Evolutionary conservation across 1,140 invertebrate genomes (phyloP), one percentile per base, ranked within the genome.

Genomic region (Plectrocnemia conspersa): DNA sequence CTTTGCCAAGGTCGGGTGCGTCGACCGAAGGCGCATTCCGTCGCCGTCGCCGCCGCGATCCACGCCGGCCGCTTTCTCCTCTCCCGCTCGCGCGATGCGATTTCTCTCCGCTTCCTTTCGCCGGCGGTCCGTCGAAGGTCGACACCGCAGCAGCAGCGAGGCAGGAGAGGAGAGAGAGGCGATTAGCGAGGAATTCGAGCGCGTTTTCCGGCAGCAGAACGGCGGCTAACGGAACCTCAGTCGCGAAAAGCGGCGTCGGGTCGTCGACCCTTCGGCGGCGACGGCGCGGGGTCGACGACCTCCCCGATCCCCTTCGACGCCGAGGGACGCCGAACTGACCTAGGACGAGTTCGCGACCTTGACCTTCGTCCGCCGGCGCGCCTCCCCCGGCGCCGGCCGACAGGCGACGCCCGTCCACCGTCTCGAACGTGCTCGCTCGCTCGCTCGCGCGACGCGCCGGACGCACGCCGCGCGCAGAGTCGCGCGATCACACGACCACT

Each of bases 361-460:
- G 64, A 62, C 62, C 57, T 50, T 52, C 64, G 64, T 68, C 68
- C 67, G 67, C 69, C 64, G 56, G 59, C 52, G 46, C 38, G 15
- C 38, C 38, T n/a, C 54, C 15, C 29, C 52, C 52, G 54, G 41
- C 50, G 57, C 40, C 59, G 66, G 60, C 67, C 69, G 70, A 67
- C 66, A 69, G 65, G 66, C 65, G 54, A 64, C 65, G 67, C 66
- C 67, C 66, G 63, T 66, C 68, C 66, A 67, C 69, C 67, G 68
- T 65, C 66, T 65, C 68, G 65, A 16, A 7, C 70, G 68, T 69
- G 71, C 68, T 68, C 68, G 66, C 65, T 64, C 64, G 67, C 63
- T 69, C 64, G 64, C 61, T 68, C 68, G 66, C 64, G 65, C 65
- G 63, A 55, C 68, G 10, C 36, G 36, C 22, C 41, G 15, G 41